Base-by-base conservation (phyloP, 1,140 invertebrate species). In the Spodoptera frugiperda region DNA sequence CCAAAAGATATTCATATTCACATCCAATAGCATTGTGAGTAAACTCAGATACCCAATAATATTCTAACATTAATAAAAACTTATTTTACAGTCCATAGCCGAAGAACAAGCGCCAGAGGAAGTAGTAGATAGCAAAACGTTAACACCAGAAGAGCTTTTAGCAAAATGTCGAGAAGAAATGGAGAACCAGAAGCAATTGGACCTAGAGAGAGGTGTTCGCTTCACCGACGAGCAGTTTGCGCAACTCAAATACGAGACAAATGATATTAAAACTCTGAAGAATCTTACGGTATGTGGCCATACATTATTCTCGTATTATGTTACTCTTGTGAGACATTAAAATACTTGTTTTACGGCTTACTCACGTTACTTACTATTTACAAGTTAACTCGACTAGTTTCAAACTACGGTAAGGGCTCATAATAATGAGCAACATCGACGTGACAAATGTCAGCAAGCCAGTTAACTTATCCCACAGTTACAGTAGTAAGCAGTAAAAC, bases 261-360 rank as follows among this genome's bases (percentile, higher is more conserved):
- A 95, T 17, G 90, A 94, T n/a, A 91, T 96, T 0, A 96, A 96
- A 84, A 90, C 94, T 77, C 91, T 96, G 25, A 94, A 95, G 85
- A 92, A 89, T 73, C 89, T 95, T 17, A 94, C 95, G 91, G 96
- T 96, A 89, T 92, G 84, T 82, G 65, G 55, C 15, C 2, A n/a
- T 49, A 67, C 12, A 17, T 14, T 25, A 57, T 12, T 57, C 5
- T 4, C 5, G 25, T 25, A 25, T 25, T 25, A 3, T 25, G 21
- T 25, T 25, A 25, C 5, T 25, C 25, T 25, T 4, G 0, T 25
- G 3, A 25, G 25, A 25, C 25, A 4, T 25, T 25, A n/a, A n/a
- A n/a, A n/a, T n/a, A n/a, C n/a, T n/a, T n/a, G n/a, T n/a, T n/a
- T n/a, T n/a, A n/a, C n/a, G n/a, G n/a, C n/a, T n/a, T n/a, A n/a